A percentile compares a stretch with the other conserved stretches of the same genome.
These are phyloP conservation scores for Hormiphora californensis DNA, from an alignment of 37 sponge, comb jelly and placozoan species.

Conservation along the genomic window DNA sequence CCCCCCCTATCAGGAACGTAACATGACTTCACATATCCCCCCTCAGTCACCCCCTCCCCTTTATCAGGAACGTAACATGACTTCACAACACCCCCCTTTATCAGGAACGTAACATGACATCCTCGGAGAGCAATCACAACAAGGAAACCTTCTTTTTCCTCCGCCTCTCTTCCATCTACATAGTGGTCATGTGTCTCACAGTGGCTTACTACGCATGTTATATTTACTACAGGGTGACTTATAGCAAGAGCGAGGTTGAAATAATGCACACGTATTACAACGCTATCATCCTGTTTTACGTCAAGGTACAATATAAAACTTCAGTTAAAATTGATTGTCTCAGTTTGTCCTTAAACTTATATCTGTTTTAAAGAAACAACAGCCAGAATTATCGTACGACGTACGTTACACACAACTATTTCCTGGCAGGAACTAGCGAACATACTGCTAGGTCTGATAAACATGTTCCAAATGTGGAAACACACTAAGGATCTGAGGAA, in stretches of 20 bases:
- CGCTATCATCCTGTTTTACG: neutral
- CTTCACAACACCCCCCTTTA: too few relatives aligned
- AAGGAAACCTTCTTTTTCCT: slow-evolving; percentile 12
- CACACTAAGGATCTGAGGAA: neutral
- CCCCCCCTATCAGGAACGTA: too few relatives aligned
- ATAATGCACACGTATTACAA: neutral
- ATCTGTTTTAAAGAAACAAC: neutral
- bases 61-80: too few relatives aligned
- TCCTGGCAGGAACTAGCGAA: neutral
- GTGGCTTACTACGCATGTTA: neutral
- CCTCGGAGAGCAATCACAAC: neutral
- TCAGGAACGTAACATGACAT: slow-evolving; percentile 9
- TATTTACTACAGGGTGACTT: neutral
- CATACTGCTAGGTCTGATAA: neutral
- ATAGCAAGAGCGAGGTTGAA: neutral
- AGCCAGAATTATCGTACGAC: too few relatives aligned
- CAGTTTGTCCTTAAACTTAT: neutral
- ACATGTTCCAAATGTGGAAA: slow-evolving; percentile 24
- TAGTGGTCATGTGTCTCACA: neutral
- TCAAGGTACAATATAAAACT: neutral
- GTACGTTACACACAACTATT: too few relatives aligned
- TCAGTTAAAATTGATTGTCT: neutral
- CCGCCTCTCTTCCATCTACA: neutral
- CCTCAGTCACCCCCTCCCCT: too few relatives aligned
- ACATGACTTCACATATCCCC: too few relatives aligned